These are phyloP conservation scores for Mobula hypostoma DNA, from an alignment of 2,113 vertebrate genomes.

Conservation along the genomic window DNA sequence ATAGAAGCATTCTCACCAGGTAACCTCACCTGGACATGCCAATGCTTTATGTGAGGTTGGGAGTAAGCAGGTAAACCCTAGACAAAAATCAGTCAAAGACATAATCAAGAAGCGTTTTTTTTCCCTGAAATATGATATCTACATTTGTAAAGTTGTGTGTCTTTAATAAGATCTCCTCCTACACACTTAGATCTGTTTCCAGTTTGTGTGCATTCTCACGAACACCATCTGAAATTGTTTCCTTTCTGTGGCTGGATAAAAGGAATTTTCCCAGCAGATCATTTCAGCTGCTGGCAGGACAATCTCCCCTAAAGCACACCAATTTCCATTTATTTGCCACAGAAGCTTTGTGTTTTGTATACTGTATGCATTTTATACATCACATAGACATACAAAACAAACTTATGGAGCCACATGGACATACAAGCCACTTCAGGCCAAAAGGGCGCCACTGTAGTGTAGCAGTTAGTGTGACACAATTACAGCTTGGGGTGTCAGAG, in stretches of 20 bases:
- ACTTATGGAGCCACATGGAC: background rate
- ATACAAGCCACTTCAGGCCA: background rate
- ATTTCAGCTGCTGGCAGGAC: slow-evolving; percentile 18
- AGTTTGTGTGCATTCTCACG: slow-evolving; percentile 1
- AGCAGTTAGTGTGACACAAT: no score
- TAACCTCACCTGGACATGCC: background rate
- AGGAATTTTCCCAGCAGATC: slow-evolving; percentile 31
- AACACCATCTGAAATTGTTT: slow-evolving; percentile 27
- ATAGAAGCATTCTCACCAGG: background rate
- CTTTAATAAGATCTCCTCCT: background rate
- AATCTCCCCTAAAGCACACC: background rate
- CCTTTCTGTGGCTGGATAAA: slow-evolving; percentile 1
- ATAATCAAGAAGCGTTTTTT: background rate
- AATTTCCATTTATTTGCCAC: background rate
- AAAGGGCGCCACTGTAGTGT: no score
- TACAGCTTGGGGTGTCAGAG: no score
- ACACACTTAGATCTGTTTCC: slow-evolving; percentile 10
- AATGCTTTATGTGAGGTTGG: background rate
- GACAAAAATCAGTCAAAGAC: background rate
- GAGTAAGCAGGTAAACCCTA: background rate
- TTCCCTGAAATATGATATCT: background rate
- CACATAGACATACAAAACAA: background rate
- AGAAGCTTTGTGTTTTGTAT: background rate
- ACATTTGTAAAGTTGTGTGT: background rate
- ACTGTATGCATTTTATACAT: background rate